Evolutionary conservation across 2,888 invertebrate genomes (phyloP), one percentile per base, ranked within the genome.

Genomic region (Morpho helenor): DNA sequence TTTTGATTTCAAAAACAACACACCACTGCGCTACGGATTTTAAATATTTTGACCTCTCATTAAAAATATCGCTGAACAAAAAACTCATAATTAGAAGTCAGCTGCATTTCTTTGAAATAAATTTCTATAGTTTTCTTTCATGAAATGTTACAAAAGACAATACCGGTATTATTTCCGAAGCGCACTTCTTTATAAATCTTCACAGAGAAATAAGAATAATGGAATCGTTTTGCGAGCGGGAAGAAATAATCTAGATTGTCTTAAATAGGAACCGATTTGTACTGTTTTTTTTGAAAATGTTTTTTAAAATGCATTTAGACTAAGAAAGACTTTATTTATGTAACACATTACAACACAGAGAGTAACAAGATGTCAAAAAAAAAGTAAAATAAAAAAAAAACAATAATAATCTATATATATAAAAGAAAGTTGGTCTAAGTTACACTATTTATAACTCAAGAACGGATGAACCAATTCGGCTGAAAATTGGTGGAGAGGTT

Each of bases 91-190:
- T 31, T 48, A 48, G n/a, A 48, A 31, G 9, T 43, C 42, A 43
- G 31, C 8, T 8, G 48, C 48, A 31, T 48, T 48, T 48, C 48
- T 9, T 48, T 48, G 23, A 9, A 23, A 48, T 31, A 7, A 48
- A 48, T 9, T 48, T 31, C 31, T 9, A 31, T 31, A 9, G 48
- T 8, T 31, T 43, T 31, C 48, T 64, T 67, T 57, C 52, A 52
- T 52, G 42, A 52, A 57, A 56, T 50, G 42, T 52, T 48, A 49
- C 48, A 52, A 52, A 44, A 57, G 49, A 57, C 52, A 57, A 57
- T 52, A 52, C 23, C 23, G 43, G 8, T 42, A 52, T 52, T 52
- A 52, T 23, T 52, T 52, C 52, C 52, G 49, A 49, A 44, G 48
- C 47, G 48, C 48, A 52, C 49, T 57, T 47, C 48, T 31, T 31